These are phyloP conservation scores for Baryphthengus martii DNA, from an alignment of 2,113 vertebrate species.

Conservation along the genomic window DNA sequence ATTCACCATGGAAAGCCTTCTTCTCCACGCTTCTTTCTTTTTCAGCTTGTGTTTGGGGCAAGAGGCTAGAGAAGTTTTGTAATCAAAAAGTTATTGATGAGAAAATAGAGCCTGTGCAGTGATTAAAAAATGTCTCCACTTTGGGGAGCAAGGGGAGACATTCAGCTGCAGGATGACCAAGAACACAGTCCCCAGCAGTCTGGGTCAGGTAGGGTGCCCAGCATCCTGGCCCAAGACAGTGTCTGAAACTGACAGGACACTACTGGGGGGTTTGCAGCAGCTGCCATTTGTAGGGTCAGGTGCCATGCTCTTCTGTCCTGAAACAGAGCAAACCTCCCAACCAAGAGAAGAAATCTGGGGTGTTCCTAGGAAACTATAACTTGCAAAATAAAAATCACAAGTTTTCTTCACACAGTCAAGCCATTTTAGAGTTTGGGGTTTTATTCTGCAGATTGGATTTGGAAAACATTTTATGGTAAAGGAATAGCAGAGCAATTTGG, in stretches of 20 bases:
- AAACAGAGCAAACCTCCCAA: neutral
- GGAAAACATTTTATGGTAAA: neutral
- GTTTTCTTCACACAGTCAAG: neutral
- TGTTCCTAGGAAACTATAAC: neutral
- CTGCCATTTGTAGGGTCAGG: neutral
- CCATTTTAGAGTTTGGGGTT: neutral
- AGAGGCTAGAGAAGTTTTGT: neutral
- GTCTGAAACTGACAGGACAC: neutral
- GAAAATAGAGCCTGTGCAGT: neutral
- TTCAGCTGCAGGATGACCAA: neutral
- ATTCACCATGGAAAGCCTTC: neutral
- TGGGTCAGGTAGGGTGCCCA: neutral
- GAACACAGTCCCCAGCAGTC: neutral
- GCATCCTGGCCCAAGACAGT: rapidly evolving
- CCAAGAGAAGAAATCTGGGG: neutral
- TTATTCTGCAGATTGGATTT: neutral
- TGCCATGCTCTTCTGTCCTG: neutral
- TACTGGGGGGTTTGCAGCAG: neutral
- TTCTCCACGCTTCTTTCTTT: neutral
- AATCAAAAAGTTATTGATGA: neutral
- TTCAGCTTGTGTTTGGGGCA: neutral
- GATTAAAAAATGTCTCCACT: neutral
- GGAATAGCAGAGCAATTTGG: neutral
- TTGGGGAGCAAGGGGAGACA: neutral
- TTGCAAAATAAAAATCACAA: neutral